A percentile compares a stretch with the other conserved stretches of the same genome.
These are phyloP conservation scores for Hypsibius dujardini DNA, from an alignment of 1,140 invertebrate genomes.

Conservation along the genomic window DNA sequence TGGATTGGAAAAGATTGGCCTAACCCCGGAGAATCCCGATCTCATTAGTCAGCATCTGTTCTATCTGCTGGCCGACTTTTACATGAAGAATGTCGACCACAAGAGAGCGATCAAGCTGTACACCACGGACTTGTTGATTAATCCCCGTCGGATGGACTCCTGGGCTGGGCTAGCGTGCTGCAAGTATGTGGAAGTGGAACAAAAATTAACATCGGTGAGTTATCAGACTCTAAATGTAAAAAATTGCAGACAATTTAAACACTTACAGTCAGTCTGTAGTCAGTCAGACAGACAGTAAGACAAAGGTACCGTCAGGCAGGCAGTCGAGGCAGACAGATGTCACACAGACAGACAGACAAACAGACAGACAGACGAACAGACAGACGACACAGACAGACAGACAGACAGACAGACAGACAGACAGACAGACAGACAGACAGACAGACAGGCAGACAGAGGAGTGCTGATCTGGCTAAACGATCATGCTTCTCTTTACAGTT, in stretches of 20 bases:
- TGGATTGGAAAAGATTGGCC: not conserved
- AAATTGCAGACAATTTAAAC: too few species aligned
- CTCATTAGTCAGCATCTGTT: slow-evolving; percentile 47
- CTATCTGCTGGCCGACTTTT: slow-evolving; percentile 72
- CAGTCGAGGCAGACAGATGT: too few species aligned
- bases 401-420: too few species aligned
- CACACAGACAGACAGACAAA: too few species aligned
- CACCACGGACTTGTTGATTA: slow-evolving; percentile 57
- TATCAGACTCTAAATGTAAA: too few species aligned
- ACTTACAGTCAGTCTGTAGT: too few species aligned
- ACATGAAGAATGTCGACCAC: slow-evolving; percentile 67
- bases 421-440: too few species aligned
- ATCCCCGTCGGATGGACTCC: slow-evolving; percentile 60
- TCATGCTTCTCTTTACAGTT: slow-evolving; percentile 20
- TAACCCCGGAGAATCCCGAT: not conserved
- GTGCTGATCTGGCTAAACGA: not conserved
- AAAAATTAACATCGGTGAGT: slow-evolving; percentile 51
- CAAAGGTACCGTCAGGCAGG: too few species aligned
- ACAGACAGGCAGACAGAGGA: not conserved
- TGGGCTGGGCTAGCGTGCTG: slow-evolving; percentile 76
- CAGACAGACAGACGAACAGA: too few species aligned
- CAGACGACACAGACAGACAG: too few species aligned
- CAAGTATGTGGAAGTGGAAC: slow-evolving; percentile 57
- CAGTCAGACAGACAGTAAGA: too few species aligned
- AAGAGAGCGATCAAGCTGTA: slow-evolving; percentile 37